phyloP scores from a whole-genome alignment of 1,140 invertebrate species.

The Drosophila ogumai region DNA sequence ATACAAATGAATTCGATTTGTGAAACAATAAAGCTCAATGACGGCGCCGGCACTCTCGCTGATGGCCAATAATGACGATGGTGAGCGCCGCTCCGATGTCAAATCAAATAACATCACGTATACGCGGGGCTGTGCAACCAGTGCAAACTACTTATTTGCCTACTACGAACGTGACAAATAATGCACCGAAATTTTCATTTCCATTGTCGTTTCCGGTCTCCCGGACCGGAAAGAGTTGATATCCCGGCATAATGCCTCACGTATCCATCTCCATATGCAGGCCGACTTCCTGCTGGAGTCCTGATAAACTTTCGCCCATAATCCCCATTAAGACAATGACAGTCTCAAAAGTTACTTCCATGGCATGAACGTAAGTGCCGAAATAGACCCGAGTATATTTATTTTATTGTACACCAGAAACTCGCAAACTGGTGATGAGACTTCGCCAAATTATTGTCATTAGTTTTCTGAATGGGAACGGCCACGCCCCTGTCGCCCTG shows the following conservation, averaged over 20 bases:
- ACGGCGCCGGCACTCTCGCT: conserved; percentile 55
- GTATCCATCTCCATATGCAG: conserved; percentile 38
- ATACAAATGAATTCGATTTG: conserved; percentile 83
- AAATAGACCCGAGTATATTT: conserved; percentile 72
- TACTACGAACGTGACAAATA: conserved; percentile 74
- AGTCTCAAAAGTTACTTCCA: conserved; percentile 69
- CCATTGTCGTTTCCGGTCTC: conserved; percentile 46
- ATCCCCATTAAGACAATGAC: conserved; percentile 64
- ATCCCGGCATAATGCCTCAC: conserved; percentile 48
- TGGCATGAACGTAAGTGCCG: conserved; percentile 67
- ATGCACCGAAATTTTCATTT: conserved; percentile 60
- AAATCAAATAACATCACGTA: conserved; percentile 80
- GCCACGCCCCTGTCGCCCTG: neutral
- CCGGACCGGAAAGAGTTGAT: conserved; percentile 61
- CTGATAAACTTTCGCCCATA: conserved; percentile 44
- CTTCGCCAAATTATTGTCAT: conserved; percentile 81
- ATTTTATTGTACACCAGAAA: conserved; percentile 73
- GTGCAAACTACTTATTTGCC: conserved; percentile 64
- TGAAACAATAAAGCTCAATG: conserved; percentile 81
- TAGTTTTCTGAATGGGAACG: conserved; percentile 64
- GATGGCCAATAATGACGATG: conserved; percentile 47
- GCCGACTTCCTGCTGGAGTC: conserved; percentile 3
- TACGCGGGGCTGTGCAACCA: conserved; percentile 47
- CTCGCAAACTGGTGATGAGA: conserved; percentile 57
- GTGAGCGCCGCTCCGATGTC: conserved; percentile 20